Percentiles rank a stretch among this genome's conserved stretches.
Evolutionary conservation across 2,113 vertebrate genomes (phyloP).

Genomic region (Axis porcinus): DNA sequence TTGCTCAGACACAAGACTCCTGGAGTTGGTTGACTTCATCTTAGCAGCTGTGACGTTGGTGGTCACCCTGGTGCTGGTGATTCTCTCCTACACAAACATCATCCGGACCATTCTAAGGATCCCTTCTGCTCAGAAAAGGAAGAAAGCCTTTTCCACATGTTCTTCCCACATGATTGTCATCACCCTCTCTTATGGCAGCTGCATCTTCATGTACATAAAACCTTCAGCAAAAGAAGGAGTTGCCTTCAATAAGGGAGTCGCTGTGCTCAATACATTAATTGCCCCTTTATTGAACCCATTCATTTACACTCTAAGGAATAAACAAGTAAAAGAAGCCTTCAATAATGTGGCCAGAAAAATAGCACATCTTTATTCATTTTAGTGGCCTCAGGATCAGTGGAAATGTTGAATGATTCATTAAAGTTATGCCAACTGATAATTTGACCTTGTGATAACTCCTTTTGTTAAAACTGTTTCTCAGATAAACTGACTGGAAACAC

Average conservation of each 20-base stretch:
- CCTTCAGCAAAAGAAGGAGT: not conserved
- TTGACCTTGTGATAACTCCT: not conserved
- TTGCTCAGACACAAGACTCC: conserved; percentile 37
- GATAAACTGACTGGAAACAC: not conserved
- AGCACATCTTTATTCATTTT: not conserved
- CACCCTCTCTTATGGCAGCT: conserved; percentile 31
- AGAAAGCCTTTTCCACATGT: conserved; percentile 24
- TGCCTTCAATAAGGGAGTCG: not conserved
- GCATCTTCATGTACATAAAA: conserved; percentile 46
- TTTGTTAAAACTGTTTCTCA: not conserved
- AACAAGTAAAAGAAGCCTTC: conserved; percentile 58
- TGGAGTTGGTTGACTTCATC: not conserved
- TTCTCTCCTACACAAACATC: conserved; percentile 24
- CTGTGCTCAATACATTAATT: conserved; percentile 9
- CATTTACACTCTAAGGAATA: conserved; percentile 63
- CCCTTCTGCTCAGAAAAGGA: conserved; percentile 10
- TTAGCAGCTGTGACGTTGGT: not conserved
- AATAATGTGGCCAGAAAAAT: not conserved
- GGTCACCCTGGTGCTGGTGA: not conserved
- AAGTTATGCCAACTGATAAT: not conserved
- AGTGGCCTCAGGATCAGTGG: not conserved
- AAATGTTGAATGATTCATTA: not conserved
- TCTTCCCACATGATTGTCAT: conserved; percentile 21
- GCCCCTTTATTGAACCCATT: conserved; percentile 53
- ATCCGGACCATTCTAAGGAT: not conserved